Conservation (phyloP, 2,888 invertebrate genomes). For the Chalcosyrphus nemorum region DNA sequence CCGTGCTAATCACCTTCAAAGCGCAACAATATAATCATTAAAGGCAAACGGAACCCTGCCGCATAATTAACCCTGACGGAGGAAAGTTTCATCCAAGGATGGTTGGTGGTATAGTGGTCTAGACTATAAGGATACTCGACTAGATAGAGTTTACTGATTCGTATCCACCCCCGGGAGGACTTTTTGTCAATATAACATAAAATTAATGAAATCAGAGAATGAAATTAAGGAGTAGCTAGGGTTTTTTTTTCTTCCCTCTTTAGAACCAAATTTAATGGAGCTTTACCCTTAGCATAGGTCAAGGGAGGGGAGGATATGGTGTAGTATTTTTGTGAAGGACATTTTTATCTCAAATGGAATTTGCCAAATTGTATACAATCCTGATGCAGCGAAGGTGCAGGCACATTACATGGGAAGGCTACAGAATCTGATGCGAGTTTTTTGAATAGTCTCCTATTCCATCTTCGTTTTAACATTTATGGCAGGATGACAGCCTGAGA, state of each 20-base stretch:
- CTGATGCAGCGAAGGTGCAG: too few species aligned
- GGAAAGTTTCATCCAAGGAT: constrained; percentile 29
- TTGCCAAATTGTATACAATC: too few species aligned
- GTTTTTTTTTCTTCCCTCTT: neutral
- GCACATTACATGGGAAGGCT: too few species aligned
- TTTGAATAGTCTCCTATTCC: too few species aligned
- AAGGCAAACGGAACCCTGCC: constrained; percentile 65
- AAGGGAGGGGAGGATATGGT: neutral
- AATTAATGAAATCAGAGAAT: constrained; percentile 52
- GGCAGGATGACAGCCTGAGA: too few species aligned
- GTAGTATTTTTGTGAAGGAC: too few species aligned
- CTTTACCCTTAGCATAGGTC: neutral
- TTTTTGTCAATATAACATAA: constrained; percentile 51
- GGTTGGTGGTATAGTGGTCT: constrained; percentile 28
- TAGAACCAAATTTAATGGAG: neutral
- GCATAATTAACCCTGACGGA: constrained; percentile 69
- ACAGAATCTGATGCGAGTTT: too few species aligned
- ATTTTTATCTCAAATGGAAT: neutral
- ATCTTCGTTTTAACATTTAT: too few species aligned
- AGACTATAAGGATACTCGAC: constrained; percentile 43
- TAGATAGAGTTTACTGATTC: constrained; percentile 24
- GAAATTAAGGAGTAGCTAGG: constrained; percentile 28
- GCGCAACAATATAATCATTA: constrained; percentile 72
- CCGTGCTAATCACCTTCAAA: constrained; percentile 71
- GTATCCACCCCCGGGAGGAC: constrained; percentile 31